These are phyloP conservation scores for Drosophila incognita DNA, from an alignment of 2,888 invertebrate genomes.

Conservation along the genomic window DNA sequence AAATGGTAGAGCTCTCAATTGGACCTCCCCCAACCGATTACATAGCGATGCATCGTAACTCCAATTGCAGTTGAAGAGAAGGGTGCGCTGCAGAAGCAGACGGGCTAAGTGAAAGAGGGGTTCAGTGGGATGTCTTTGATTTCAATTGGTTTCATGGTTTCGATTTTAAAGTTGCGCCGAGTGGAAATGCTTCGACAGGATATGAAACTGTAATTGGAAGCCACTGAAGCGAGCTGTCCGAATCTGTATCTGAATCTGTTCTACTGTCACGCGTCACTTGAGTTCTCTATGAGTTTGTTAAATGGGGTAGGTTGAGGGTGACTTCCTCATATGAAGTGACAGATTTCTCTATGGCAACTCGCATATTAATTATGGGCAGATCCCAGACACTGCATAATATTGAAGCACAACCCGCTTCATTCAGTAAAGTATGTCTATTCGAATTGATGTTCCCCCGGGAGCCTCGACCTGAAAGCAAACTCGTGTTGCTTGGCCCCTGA, in stretches of 20 bases:
- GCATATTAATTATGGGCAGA: constrained; percentile 69
- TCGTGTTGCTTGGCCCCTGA: constrained; percentile 23
- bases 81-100: background rate
- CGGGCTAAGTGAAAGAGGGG: background rate
- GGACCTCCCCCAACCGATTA: constrained; percentile 24
- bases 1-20: constrained; percentile 49
- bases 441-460: constrained; percentile 39
- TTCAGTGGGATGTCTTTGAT: constrained; percentile 36
- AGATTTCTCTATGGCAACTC: constrained; percentile 56
- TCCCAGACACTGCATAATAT: constrained; percentile 17
- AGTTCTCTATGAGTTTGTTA: constrained; percentile 24
- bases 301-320: constrained; percentile 18
- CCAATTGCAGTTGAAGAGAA: constrained; percentile 15
- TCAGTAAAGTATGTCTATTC: constrained; percentile 35
- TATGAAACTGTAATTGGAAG: constrained; percentile 67
- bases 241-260: constrained; percentile 19
- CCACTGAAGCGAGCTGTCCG: constrained; percentile 49
- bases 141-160: constrained; percentile 59
- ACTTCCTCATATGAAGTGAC: constrained; percentile 36
- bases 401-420: constrained; percentile 42
- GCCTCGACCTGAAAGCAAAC: constrained; percentile 41
- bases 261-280: constrained; percentile 24
- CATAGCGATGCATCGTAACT: constrained; percentile 36
- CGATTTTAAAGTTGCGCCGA: constrained; percentile 43
- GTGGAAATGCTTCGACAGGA: constrained; percentile 39